These are phyloP conservation scores for Rhynchotus rufescens DNA, from an alignment of 2,797 vertebrate species.

Conservation along the genomic window DNA sequence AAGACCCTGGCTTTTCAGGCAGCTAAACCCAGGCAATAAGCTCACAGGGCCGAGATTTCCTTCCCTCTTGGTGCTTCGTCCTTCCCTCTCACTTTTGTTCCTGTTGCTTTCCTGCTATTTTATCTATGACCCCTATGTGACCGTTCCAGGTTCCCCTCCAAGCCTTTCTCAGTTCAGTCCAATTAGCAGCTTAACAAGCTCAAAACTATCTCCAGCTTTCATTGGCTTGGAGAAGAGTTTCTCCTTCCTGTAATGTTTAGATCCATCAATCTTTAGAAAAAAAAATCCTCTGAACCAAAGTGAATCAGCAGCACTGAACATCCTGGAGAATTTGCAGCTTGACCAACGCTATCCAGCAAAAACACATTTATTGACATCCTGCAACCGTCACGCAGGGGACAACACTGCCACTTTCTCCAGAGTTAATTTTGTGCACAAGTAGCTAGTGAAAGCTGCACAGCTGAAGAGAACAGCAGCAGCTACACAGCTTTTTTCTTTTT, in stretches of 20 bases:
- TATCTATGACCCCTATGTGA: neutral
- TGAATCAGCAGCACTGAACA: neutral
- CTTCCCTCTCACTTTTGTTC: neutral
- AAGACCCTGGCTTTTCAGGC: neutral
- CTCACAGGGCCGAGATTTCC: neutral
- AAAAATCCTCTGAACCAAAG: neutral
- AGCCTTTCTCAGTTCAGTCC: neutral
- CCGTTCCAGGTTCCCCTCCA: neutral
- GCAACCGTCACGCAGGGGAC: neutral
- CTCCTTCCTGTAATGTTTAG: neutral
- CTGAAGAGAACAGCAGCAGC: neutral
- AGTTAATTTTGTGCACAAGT: too few species aligned
- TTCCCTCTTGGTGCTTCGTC: neutral
- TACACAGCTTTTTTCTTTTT: neutral
- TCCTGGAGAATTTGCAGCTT: neutral
- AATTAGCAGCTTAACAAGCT: rapidly evolving
- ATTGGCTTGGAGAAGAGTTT: neutral
- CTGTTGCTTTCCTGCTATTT: neutral
- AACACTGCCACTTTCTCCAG: neutral
- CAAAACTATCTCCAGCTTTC: neutral
- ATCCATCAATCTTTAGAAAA: neutral
- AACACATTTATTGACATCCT: neutral
- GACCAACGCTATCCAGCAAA: neutral
- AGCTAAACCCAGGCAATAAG: neutral
- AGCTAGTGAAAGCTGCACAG: neutral